Evolutionary conservation across 1,140 invertebrate genomes (phyloP).

Genomic region (Sitophilus oryzae): DNA sequence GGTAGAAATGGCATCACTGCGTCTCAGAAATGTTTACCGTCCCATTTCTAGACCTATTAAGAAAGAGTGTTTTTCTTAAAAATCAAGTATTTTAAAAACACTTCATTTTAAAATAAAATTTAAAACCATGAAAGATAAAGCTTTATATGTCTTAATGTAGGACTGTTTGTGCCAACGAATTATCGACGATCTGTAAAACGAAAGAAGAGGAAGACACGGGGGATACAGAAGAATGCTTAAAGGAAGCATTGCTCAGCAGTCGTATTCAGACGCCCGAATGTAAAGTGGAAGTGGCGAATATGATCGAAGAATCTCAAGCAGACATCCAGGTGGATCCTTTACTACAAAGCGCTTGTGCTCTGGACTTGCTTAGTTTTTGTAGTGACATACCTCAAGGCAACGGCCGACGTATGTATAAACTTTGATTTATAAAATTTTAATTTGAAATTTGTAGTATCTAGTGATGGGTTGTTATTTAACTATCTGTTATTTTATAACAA

Average conservation of each 20-base stretch:
- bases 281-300: slow-evolving; percentile 69
- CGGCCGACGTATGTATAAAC: slow-evolving; percentile 65
- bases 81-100: too few species aligned
- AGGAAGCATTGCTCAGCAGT: slow-evolving; percentile 67
- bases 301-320: slow-evolving; percentile 72
- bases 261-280: slow-evolving; percentile 70
- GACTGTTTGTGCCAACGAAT: slow-evolving; percentile 67
- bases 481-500: too few species aligned
- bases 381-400: slow-evolving; percentile 75
- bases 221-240: slow-evolving; percentile 80
- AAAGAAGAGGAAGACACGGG: slow-evolving; percentile 52
- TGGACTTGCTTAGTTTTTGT: slow-evolving; percentile 81
- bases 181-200: slow-evolving; percentile 55
- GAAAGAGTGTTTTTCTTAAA: too few species aligned
- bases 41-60: too few species aligned
- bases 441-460: neutral
- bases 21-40: too few species aligned
- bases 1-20: too few species aligned
- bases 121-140: too few species aligned
- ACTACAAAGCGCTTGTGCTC: slow-evolving; percentile 67
- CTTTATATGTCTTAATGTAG: slow-evolving; percentile 51
- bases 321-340: slow-evolving; percentile 81
- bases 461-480: too few species aligned
- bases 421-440: neutral
- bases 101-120: too few species aligned